Conservation (phyloP, 2,113 vertebrate species). For the Tetrao urogallus region DNA sequence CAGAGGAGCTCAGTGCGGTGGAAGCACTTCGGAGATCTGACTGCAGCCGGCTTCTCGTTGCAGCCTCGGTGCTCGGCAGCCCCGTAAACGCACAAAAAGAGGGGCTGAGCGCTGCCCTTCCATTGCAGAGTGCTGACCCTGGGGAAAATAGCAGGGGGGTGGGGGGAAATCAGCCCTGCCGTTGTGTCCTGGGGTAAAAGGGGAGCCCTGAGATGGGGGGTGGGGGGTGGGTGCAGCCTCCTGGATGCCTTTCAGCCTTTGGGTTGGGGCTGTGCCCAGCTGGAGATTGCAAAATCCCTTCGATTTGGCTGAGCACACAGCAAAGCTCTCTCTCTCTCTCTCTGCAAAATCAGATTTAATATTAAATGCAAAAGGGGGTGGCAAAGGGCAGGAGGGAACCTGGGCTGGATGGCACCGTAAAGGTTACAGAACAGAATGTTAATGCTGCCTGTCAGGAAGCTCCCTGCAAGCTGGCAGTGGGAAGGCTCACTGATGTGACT, state of each 20-base stretch:
- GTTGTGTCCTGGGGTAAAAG: too few relatives aligned
- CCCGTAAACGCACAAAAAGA: neutral
- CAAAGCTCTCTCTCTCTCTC: neutral
- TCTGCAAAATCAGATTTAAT: neutral
- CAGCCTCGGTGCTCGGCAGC: neutral
- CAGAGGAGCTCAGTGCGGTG: neutral
- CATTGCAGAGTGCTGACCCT: neutral
- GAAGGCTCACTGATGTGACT: neutral
- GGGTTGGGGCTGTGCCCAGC: neutral
- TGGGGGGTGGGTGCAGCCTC: neutral
- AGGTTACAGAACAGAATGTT: neutral
- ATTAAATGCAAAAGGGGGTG: neutral
- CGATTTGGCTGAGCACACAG: fast-evolving
- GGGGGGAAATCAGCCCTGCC: neutral
- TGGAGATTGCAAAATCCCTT: neutral
- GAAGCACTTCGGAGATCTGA: neutral
- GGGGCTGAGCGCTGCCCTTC: neutral
- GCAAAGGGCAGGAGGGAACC: neutral
- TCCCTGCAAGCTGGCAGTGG: neutral
- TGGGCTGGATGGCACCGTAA: neutral
- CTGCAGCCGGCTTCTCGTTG: neutral
- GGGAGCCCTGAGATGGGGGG: neutral
- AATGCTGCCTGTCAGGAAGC: neutral
- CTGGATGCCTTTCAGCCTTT: neutral
- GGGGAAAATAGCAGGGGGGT: neutral